Conservation (phyloP, 1,140 invertebrate species). For the Drosophila ohnishii region DNA sequence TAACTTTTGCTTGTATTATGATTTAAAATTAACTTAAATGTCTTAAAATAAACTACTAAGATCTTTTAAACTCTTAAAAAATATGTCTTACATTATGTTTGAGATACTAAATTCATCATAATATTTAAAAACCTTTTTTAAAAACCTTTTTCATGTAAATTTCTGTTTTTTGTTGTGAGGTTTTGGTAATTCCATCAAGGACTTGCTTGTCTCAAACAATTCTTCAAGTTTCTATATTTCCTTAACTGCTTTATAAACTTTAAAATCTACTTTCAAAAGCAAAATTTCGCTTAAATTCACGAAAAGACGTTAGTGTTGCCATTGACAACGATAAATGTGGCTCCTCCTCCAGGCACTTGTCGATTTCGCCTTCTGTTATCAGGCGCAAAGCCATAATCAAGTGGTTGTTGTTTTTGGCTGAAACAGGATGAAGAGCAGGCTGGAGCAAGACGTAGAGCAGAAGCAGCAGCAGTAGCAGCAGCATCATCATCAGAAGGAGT, state of each 20-base stretch:
- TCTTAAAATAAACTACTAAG: too few relatives aligned
- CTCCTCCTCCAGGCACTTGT: neutral
- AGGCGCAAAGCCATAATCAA: slow-evolving; percentile 43
- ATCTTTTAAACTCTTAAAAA: too few relatives aligned
- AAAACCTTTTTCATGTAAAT: too few relatives aligned
- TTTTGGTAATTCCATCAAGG: too few relatives aligned
- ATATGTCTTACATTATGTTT: too few relatives aligned
- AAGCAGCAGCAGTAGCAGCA: neutral
- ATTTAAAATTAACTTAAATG: too few relatives aligned
- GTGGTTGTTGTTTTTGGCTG: slow-evolving; percentile 35
- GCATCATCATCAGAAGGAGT: neutral
- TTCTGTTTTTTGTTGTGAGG: too few relatives aligned
- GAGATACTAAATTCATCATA: too few relatives aligned
- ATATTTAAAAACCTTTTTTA: too few relatives aligned
- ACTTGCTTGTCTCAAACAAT: too few relatives aligned
- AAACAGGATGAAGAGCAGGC: neutral
- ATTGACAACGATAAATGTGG: slow-evolving; percentile 18
- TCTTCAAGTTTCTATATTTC: neutral
- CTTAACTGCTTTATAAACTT: neutral
- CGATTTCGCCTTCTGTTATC: slow-evolving; percentile 27
- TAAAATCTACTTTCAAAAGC: neutral
- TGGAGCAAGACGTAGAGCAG: neutral
- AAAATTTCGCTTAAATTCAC: neutral
- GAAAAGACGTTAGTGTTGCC: slow-evolving; percentile 24
- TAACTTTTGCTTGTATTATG: too few relatives aligned